phyloP scores from a whole-genome alignment of 23 tunicate species.

The Aplidium turbinatum region DNA sequence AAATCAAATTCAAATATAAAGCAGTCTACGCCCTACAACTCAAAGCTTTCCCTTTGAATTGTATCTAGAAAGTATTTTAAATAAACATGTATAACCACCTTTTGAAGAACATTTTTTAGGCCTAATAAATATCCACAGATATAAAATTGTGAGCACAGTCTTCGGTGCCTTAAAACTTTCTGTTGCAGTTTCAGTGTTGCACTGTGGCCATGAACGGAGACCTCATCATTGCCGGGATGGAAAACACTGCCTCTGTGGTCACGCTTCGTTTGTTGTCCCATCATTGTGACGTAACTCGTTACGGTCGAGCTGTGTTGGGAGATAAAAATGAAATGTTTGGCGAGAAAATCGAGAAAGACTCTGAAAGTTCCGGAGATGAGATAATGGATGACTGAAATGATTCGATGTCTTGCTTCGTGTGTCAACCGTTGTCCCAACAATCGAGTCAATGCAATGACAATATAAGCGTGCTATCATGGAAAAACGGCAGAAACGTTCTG shows the following conservation, averaged over 20 bases:
- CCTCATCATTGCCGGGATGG: slow-evolving; percentile 69
- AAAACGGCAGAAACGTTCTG: too few relatives aligned
- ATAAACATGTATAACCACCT: too few relatives aligned
- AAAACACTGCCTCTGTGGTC: slow-evolving; percentile 50
- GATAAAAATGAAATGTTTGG: slow-evolving; percentile 42
- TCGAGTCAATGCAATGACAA: too few relatives aligned
- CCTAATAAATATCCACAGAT: too few relatives aligned
- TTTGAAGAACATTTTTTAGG: too few relatives aligned
- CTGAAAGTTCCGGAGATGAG: slow-evolving; percentile 70
- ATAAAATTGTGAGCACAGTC: not conserved
- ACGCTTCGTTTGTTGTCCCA: slow-evolving; percentile 80
- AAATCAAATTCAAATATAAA: too few relatives aligned
- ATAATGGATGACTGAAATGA: slow-evolving; percentile 1
- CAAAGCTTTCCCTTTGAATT: too few relatives aligned
- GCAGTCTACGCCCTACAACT: too few relatives aligned
- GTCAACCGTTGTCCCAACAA: too few relatives aligned
- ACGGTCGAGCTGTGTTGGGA: slow-evolving; percentile 48
- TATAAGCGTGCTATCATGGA: too few relatives aligned
- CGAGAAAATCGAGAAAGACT: slow-evolving; percentile 44
- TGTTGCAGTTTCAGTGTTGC: slow-evolving; percentile 73
- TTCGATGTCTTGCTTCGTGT: too few relatives aligned
- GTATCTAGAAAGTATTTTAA: too few relatives aligned
- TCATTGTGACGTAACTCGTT: slow-evolving; percentile 32
- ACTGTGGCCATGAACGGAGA: slow-evolving; percentile 84
- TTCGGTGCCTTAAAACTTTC: not conserved